Evolutionary conservation across 2,797 vertebrate genomes (phyloP), one percentile per base, ranked within the genome.

Genomic region (Cheirogaleus major): DNA sequence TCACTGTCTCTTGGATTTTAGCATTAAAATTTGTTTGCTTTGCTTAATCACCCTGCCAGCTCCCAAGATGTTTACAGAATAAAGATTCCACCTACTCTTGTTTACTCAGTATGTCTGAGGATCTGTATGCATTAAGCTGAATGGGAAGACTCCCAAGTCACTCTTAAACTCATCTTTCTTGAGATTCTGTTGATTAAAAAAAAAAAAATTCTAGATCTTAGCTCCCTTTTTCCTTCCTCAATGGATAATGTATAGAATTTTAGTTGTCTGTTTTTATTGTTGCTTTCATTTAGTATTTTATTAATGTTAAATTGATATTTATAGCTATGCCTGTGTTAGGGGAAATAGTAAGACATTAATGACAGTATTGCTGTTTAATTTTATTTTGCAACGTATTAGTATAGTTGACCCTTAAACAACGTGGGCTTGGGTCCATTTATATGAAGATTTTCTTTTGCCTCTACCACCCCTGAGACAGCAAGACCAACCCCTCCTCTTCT

Each of bases 11-110:
- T 10, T 55, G 59, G 17, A 55, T 92, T 95, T 85, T 88, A 92
- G 65, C 81, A 92, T 96, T 93, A 97, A 96, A 97, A 96, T 95
- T 95, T 87, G 43, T 78, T 76, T 89, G 78, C 63, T 96, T 94
- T 92, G 87, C 41, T 67, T 91, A 63, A 93, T 95, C n/a, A 45
- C 65, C n/a, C 59, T 96, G 57, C 70, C 69, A 67, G 22, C 57
- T 97, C 91, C 52, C 59, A 79, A 79, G 72, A 41, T 95, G 73
- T 75, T 96, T 96, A 94, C 48, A 69, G 75, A 93, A 63, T 69
- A 35, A 96, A 18, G 92, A 67, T 93, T 89, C 84, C 17, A 15
- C n/a, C 86, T 95, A n/a, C 82, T 93, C 38, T 93, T 96, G 59
- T 94, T 95, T 93, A 95, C 88, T 96, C 6, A 48, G 72, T 76